These are phyloP conservation scores for Drosophila infuscata DNA, from an alignment of 2,888 invertebrate genomes.

Conservation along the genomic window DNA sequence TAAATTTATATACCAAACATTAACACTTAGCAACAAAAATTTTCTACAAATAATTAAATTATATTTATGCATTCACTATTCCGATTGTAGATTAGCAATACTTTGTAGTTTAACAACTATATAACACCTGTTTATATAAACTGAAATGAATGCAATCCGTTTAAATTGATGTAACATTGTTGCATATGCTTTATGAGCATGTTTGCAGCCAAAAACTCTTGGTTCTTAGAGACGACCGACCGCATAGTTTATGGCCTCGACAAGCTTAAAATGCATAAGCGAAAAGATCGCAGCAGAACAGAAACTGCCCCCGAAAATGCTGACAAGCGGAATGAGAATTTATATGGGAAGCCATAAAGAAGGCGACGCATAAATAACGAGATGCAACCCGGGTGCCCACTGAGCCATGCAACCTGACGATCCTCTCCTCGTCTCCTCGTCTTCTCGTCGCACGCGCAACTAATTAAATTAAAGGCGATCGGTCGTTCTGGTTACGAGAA, in stretches of 20 bases:
- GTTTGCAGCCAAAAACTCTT: constrained; percentile 23
- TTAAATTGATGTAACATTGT: constrained; percentile 26
- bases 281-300: constrained; percentile 11
- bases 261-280: constrained; percentile 41
- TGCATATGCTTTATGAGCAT: constrained; percentile 14
- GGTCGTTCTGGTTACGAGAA: constrained; percentile 31
- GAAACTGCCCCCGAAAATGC: constrained; percentile 55
- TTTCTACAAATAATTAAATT: background rate
- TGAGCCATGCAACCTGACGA: constrained; percentile 67
- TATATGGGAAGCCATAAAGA: constrained; percentile 80
- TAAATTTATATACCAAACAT: background rate
- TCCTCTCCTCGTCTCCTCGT: constrained; percentile 1
- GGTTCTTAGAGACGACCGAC: constrained; percentile 7
- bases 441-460: constrained; percentile 66
- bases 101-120: background rate
- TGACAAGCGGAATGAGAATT: constrained; percentile 78
- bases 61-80: background rate
- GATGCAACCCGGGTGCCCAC: constrained; percentile 48
- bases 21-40: background rate
- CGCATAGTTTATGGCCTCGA: constrained; percentile 50
- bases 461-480: constrained; percentile 81
- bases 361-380: constrained; percentile 67
- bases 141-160: background rate
- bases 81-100: background rate
- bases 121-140: background rate